Evolutionary conservation across 2,113 vertebrate genomes (phyloP).

Genomic region (Platichthys stellatus): DNA sequence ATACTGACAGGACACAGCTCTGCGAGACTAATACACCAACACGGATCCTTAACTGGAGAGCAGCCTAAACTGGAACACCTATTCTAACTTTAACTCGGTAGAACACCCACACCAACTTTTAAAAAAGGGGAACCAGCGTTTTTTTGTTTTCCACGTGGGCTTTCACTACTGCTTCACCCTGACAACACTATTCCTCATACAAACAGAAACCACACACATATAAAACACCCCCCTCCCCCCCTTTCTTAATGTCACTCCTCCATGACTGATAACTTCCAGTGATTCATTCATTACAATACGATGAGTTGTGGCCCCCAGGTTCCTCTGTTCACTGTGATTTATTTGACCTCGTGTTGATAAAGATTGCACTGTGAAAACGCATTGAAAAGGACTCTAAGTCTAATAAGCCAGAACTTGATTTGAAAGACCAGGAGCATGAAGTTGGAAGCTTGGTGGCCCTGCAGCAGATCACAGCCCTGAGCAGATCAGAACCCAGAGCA

Average conservation of each 20-base stretch:
- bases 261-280: slow-evolving; percentile 52
- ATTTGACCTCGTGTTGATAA: not conserved
- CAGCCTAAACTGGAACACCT: slow-evolving; percentile 34
- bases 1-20: not conserved
- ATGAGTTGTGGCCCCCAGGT: not conserved
- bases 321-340: not conserved
- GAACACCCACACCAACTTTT: not conserved
- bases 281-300: slow-evolving; percentile 48
- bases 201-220: not conserved
- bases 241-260: not conserved
- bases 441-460: slow-evolving; percentile 35
- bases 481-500: too few species aligned
- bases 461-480: too few species aligned
- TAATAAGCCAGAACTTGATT: not conserved
- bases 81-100: slow-evolving; percentile 55
- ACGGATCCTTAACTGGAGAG: slow-evolving; percentile 25
- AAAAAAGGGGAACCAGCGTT: slow-evolving; percentile 40
- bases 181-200: slow-evolving; percentile 5
- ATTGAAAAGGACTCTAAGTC: not conserved
- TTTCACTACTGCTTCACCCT: slow-evolving; percentile 58
- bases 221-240: too few species aligned
- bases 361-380: not conserved
- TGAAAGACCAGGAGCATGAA: slow-evolving; percentile 8
- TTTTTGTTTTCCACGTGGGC: not conserved
- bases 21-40: not conserved